phyloP scores from a whole-genome alignment of 2,797 vertebrate species.

The Bucorvus abyssinicus region DNA sequence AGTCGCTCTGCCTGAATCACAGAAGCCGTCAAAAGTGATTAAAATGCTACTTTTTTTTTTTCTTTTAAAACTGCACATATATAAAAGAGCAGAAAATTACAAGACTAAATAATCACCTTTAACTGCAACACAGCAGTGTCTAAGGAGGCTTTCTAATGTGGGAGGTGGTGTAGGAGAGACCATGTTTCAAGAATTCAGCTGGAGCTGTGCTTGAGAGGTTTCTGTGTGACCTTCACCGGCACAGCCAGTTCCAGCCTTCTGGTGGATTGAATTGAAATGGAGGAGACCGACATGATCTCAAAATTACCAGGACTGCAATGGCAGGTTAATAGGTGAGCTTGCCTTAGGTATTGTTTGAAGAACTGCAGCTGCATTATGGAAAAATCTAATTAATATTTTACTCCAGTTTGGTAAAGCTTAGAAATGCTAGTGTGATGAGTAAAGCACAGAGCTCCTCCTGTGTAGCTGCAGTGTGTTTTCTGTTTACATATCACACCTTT shows the following conservation, averaged over 20 bases:
- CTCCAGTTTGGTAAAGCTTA: background rate
- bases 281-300: background rate
- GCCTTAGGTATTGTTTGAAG: background rate
- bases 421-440: background rate
- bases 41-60: background rate
- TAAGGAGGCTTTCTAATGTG: background rate
- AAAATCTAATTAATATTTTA: constrained; percentile 17
- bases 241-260: background rate
- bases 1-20: background rate
- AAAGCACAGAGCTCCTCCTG: constrained; percentile 5
- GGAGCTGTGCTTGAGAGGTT: background rate
- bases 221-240: background rate
- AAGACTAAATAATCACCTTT: background rate
- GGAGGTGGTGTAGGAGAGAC: background rate
- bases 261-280: background rate
- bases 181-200: background rate
- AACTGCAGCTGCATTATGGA: background rate
- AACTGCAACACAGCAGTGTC: background rate
- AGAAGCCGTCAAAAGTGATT: background rate
- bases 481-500: background rate
- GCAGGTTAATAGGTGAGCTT: background rate
- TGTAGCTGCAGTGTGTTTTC: background rate
- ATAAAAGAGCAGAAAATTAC: background rate
- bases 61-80: background rate
- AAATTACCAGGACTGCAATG: background rate